Evolutionary conservation across 2,113 vertebrate genomes (phyloP).

Genomic region (Lathamus discolor): DNA sequence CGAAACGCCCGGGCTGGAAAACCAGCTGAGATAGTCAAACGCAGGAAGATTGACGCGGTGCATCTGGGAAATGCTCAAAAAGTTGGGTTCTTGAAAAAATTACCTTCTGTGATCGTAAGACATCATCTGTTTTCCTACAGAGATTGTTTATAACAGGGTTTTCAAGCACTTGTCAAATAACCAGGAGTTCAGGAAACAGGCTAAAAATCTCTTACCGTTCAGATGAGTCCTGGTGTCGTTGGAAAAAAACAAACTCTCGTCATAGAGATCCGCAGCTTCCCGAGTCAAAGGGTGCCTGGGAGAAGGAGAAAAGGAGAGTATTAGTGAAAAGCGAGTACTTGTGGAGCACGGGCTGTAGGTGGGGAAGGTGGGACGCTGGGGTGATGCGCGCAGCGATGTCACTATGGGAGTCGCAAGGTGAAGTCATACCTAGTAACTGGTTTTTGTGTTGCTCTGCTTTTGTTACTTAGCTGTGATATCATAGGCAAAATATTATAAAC

Average conservation of each 20-base stretch:
- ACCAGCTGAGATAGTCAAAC: slow-evolving; percentile 69
- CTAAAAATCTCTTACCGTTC: slow-evolving; percentile 57
- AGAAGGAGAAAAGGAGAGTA: slow-evolving; percentile 52
- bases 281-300: slow-evolving; percentile 55
- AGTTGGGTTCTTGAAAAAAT: slow-evolving; percentile 68
- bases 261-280: slow-evolving; percentile 61
- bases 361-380: slow-evolving; percentile 47
- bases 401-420: slow-evolving; percentile 68
- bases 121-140: slow-evolving; percentile 50
- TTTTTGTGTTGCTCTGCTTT: slow-evolving; percentile 71
- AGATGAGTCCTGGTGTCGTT: slow-evolving; percentile 26
- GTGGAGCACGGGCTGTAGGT: slow-evolving; percentile 17
- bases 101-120: slow-evolving; percentile 63
- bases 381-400: slow-evolving; percentile 38
- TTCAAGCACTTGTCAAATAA: slow-evolving; percentile 69
- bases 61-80: slow-evolving; percentile 54
- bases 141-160: slow-evolving; percentile 66
- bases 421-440: slow-evolving; percentile 80
- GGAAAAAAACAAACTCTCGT: slow-evolving; percentile 49
- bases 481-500: slow-evolving; percentile 89
- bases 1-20: slow-evolving; percentile 67
- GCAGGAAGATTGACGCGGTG: slow-evolving; percentile 57
- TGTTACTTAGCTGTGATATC: slow-evolving; percentile 85
- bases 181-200: slow-evolving; percentile 63
- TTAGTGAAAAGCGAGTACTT: slow-evolving; percentile 42